Evolutionary conservation across 2,113 vertebrate genomes (phyloP).

Genomic region (Campylomormyrus numenius): DNA sequence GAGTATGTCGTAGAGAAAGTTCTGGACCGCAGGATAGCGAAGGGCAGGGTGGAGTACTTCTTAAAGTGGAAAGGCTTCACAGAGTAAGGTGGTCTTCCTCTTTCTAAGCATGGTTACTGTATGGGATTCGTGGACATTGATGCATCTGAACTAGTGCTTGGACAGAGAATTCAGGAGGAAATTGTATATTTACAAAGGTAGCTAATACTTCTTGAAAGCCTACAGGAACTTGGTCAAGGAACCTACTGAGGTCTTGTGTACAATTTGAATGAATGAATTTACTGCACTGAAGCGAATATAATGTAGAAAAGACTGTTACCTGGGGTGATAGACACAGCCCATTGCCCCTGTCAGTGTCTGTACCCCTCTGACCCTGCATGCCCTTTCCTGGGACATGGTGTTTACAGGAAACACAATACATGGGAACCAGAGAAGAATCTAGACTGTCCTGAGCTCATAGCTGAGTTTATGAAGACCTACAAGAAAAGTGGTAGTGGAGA

Average conservation of each 20-base stretch:
- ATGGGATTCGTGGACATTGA: background rate
- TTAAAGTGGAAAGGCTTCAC: conserved; percentile 97
- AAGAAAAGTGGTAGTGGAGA: conserved; percentile 69
- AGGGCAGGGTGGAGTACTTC: conserved; percentile 89
- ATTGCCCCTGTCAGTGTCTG: background rate
- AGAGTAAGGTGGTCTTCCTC: conserved; percentile 69
- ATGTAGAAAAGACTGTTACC: background rate
- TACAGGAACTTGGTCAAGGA: background rate
- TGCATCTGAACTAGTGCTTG: background rate
- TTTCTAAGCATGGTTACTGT: background rate
- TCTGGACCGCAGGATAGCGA: conserved; percentile 86
- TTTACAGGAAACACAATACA: conserved; percentile 84
- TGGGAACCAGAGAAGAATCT: conserved; percentile 97
- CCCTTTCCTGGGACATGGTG: background rate
- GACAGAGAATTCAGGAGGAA: background rate
- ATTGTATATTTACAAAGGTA: background rate
- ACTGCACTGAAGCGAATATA: background rate
- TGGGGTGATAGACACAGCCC: background rate
- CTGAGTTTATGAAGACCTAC: conserved; percentile 93
- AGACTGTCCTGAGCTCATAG: conserved; percentile 88
- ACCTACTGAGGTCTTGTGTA: background rate
- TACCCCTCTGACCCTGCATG: background rate
- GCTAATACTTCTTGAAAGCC: background rate
- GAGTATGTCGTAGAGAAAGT: conserved; percentile 97
- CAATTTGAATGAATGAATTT: background rate